Conservation (phyloP, 2,113 vertebrate genomes). For the Paratilapia polleni region DNA sequence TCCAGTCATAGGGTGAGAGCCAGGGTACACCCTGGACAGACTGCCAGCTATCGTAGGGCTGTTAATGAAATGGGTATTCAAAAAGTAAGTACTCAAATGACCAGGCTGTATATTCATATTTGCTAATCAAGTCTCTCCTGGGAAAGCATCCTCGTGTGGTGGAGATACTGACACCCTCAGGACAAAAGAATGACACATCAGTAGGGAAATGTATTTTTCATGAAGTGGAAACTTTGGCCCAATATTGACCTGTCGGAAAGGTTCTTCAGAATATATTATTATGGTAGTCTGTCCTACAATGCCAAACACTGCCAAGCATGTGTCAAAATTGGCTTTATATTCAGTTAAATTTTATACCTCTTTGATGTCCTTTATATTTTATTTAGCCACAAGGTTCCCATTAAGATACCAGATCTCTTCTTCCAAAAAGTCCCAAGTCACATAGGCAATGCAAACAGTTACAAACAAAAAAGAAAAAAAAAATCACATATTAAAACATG, state of each 20-base stretch:
- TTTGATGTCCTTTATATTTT: background rate
- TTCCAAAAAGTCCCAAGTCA: background rate
- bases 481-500: no score
- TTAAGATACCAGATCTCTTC: background rate
- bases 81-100: background rate
- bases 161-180: background rate
- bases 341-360: background rate
- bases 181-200: background rate
- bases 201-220: conserved; percentile 8
- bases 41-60: background rate
- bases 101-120: background rate
- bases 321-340: background rate
- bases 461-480: background rate
- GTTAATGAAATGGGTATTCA: background rate
- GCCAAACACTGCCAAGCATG: background rate
- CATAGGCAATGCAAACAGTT: background rate
- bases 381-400: background rate
- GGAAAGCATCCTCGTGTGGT: background rate
- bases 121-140: background rate
- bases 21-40: background rate
- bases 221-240: conserved; percentile 4
- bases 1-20: background rate
- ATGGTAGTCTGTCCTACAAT: background rate
- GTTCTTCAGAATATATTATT: background rate
- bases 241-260: background rate